phyloP scores from a whole-genome alignment of 2,113 vertebrate species.

The Tenrec ecaudatus region DNA sequence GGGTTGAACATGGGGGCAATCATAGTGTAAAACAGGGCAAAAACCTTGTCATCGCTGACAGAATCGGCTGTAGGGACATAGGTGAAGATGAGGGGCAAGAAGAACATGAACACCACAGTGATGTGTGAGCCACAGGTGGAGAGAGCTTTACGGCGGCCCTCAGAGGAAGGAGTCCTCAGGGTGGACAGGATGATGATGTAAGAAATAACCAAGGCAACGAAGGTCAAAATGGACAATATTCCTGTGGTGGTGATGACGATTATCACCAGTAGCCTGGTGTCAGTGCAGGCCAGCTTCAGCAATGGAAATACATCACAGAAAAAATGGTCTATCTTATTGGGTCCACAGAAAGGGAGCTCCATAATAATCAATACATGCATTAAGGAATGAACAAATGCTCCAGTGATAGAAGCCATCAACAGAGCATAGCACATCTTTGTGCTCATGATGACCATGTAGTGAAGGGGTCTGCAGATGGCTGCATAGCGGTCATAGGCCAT shows the following conservation, averaged over 20 bases:
- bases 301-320: slow-evolving; percentile 69
- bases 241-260: slow-evolving; percentile 39
- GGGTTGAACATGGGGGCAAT: slow-evolving; percentile 32
- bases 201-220: slow-evolving; percentile 46
- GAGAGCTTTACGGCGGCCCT: slow-evolving; percentile 45
- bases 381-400: slow-evolving; percentile 64
- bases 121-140: background rate
- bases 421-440: slow-evolving; percentile 32
- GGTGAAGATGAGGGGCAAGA: slow-evolving; percentile 25
- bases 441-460: slow-evolving; percentile 71
- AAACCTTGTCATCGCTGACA: background rate
- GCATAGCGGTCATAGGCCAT: slow-evolving; percentile 79
- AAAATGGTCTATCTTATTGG: slow-evolving; percentile 59
- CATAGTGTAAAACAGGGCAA: slow-evolving; percentile 44
- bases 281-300: slow-evolving; percentile 61
- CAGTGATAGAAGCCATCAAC: background rate
- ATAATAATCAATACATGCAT: slow-evolving; percentile 8
- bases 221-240: slow-evolving; percentile 4
- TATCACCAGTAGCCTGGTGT: slow-evolving; percentile 6
- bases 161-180: background rate
- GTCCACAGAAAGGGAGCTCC: slow-evolving; percentile 61
- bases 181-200: slow-evolving; percentile 42
- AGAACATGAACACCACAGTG: slow-evolving; percentile 42
- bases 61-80: background rate
- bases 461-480: slow-evolving; percentile 76